Base-by-base conservation (phyloP, 2,797 vertebrate genomes). In the Chaetodon trifasciatus region DNA sequence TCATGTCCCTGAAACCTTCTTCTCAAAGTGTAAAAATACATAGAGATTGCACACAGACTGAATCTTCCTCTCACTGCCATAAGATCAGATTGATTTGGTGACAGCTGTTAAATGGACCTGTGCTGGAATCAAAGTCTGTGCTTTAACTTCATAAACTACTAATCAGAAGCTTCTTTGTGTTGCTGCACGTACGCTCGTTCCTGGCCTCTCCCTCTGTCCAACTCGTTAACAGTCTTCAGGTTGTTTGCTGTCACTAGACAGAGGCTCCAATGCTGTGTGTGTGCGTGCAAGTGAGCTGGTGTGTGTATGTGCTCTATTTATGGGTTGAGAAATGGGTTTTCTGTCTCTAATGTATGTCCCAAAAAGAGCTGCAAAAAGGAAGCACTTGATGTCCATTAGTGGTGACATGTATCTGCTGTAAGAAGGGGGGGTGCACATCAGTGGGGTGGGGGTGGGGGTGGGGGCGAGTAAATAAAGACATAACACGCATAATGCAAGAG, bases 331-430 rank as follows among this genome's bases (percentile, higher is more conserved):
- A 86, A 89, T 86, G 88, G 90, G 77, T 85, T 92, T 92, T 91
- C 85, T 86, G 73, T 86, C 86, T 90, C 90, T 93, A 91, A 93
- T 94, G 92, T 92, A 90, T 90, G 91, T 93, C 91, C 81, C 79
- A 11, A 80, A 85, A 77, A 91, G 82, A 86, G 82, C 84, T 83
- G 75, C 81, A 78, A 86, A 90, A 90, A 92, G 85, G 76, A 93
- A 93, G 90, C 90, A 96, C 94, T 95, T 95, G 92, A 95, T 95
- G 92, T 95, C 94, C 94, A 95, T 96, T 95, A 96, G 93, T 91
- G 92, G 83, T 93, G 93, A 95, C 89, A 93, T 89, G 91, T 91
- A 90, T 91, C 86, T 89, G 89, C 90, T 88, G 87, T 82, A 92
- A 89, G 87, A 82, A 92, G 90, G 63, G 82, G 87, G 78, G 81